Conservation (phyloP, 1,140 invertebrate species). For the Uloborus diversus region DNA sequence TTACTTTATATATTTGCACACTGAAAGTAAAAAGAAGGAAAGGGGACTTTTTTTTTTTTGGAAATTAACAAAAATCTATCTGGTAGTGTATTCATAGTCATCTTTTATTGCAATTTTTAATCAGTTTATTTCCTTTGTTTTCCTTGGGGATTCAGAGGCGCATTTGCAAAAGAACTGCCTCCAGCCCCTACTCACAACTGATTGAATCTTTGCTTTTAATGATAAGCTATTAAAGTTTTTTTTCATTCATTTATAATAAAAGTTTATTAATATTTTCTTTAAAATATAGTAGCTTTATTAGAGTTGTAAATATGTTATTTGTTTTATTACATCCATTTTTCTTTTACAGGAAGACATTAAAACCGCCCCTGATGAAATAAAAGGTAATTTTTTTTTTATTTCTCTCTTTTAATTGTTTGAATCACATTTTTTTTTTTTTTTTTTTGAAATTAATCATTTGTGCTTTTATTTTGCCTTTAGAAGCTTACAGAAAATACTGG, state of each 20-base stretch:
- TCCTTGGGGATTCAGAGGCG: no score
- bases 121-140: no score
- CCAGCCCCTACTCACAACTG: no score
- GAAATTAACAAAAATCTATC: no score
- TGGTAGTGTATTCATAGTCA: no score
- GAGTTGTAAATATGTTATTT: neutral
- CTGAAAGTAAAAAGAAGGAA: no score
- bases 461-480: neutral
- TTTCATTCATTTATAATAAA: neutral
- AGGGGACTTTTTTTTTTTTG: no score
- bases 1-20: no score
- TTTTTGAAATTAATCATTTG: neutral
- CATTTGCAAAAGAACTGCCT: no score
- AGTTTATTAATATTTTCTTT: neutral
- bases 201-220: neutral
- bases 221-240: no score
- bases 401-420: neutral
- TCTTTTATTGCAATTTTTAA: no score
- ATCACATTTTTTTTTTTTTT: neutral
- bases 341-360: constrained; percentile 28
- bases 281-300: no score
- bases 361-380: neutral
- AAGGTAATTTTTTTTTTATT: neutral
- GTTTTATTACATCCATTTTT: neutral
- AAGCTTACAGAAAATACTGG: constrained; percentile 37